Evolutionary conservation across 64 coral and sea anemone species (phyloP).

Genomic region (Pocillopora verrucosa): DNA sequence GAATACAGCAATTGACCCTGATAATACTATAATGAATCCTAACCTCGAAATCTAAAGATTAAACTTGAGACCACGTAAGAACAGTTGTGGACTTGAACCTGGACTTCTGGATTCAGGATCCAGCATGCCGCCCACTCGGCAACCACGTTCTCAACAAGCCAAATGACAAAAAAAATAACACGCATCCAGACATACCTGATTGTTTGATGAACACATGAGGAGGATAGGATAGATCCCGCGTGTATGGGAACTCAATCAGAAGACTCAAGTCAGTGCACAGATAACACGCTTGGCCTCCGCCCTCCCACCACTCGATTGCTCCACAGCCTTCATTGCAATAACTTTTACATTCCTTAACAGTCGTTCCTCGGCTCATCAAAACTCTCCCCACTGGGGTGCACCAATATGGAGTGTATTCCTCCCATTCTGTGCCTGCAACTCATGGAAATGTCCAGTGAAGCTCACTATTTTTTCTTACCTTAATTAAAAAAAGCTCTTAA

Average conservation of each 20-base stretch:
- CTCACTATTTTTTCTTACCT: too few relatives aligned
- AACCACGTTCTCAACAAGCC: neutral
- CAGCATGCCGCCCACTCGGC: too few relatives aligned
- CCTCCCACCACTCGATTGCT: constrained; percentile 20
- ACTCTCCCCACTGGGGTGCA: neutral
- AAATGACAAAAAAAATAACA: neutral
- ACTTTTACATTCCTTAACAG: neutral
- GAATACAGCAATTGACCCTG: too few relatives aligned
- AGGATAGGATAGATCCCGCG: neutral
- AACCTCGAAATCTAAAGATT: too few relatives aligned
- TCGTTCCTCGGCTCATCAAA: neutral
- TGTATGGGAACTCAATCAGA: neutral
- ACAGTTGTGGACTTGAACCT: too few relatives aligned
- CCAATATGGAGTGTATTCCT: constrained; percentile 10
- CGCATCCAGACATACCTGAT: neutral
- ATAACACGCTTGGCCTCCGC: constrained; percentile 8
- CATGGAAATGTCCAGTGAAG: neutral
- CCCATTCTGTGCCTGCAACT: neutral
- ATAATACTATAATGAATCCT: too few relatives aligned
- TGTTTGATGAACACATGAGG: constrained; percentile 14
- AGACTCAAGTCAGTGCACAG: neutral
- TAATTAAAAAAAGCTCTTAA: too few relatives aligned
- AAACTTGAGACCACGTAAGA: too few relatives aligned
- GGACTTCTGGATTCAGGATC: too few relatives aligned
- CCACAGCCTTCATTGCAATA: constrained; percentile 15